A percentile compares a stretch with the other conserved stretches of the same genome.
Conservation (phyloP, 1,140 invertebrate species). For the Drosophila athabasca region DNA sequence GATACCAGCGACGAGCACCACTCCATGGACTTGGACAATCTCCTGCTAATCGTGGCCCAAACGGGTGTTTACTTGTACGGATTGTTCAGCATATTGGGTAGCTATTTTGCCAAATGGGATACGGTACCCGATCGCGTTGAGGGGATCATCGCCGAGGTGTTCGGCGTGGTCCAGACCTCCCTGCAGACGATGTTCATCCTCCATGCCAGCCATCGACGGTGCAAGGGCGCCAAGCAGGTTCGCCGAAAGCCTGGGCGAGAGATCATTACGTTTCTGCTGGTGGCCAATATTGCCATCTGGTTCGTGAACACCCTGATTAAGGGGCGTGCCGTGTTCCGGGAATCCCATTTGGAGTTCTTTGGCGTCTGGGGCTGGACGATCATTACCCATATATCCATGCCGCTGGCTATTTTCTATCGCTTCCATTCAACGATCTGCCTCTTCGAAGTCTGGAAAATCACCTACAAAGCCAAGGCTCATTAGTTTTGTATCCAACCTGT, state of each 20-base stretch:
- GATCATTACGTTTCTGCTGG: slow-evolving; percentile 92
- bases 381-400: slow-evolving; percentile 93
- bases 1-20: slow-evolving; percentile 85
- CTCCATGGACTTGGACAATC: slow-evolving; percentile 91
- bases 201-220: slow-evolving; percentile 91
- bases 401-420: slow-evolving; percentile 93
- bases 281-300: slow-evolving; percentile 94
- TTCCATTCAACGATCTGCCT: slow-evolving; percentile 98
- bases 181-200: slow-evolving; percentile 93
- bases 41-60: slow-evolving; percentile 93
- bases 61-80: slow-evolving; percentile 95
- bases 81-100: slow-evolving; percentile 93
- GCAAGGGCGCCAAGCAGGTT: slow-evolving; percentile 86
- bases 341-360: slow-evolving; percentile 91
- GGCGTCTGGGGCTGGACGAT: slow-evolving; percentile 94
- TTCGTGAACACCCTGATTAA: slow-evolving; percentile 93
- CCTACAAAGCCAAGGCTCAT: slow-evolving; percentile 88
- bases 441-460: slow-evolving; percentile 98
- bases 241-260: slow-evolving; percentile 91
- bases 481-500: slow-evolving; percentile 18
- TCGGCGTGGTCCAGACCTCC: slow-evolving; percentile 88
- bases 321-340: slow-evolving; percentile 90
- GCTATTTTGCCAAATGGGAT: slow-evolving; percentile 88
- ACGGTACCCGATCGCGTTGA: slow-evolving; percentile 84
- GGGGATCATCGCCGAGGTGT: slow-evolving; percentile 86